Percentiles rank a stretch among this genome's conserved stretches.
These are phyloP conservation scores for Clivina fossor DNA, from an alignment of 2,888 invertebrate species.

Conservation along the genomic window DNA sequence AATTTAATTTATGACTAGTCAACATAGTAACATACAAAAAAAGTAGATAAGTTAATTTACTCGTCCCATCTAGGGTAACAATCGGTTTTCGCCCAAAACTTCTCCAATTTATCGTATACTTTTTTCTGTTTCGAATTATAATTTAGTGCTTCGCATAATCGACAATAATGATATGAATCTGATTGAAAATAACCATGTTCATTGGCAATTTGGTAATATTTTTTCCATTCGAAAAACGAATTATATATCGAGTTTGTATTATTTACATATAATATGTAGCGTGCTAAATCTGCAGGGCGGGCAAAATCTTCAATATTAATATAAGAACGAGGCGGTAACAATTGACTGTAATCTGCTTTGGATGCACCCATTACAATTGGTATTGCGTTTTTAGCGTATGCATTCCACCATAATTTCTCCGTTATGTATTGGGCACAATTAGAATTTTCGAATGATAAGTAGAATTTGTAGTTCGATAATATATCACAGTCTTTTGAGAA, in stretches of 20 bases:
- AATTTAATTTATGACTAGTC: background rate
- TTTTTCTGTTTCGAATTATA: conserved; percentile 56
- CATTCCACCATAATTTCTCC: conserved; percentile 70
- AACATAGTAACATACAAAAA: background rate
- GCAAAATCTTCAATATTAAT: conserved; percentile 62
- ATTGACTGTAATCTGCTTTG: conserved; percentile 50
- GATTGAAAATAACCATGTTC: conserved; percentile 70
- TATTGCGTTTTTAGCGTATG: conserved; percentile 62
- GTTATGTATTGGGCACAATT: conserved; percentile 70
- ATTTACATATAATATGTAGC: conserved; percentile 57
- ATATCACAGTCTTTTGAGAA: conserved; percentile 61
- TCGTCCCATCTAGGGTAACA: conserved; percentile 47
- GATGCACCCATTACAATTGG: conserved; percentile 68
- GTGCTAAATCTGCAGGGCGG: conserved; percentile 56
- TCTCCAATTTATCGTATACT: conserved; percentile 51
- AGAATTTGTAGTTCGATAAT: conserved; percentile 65
- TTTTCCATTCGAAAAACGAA: conserved; percentile 63
- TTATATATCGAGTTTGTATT: conserved; percentile 50
- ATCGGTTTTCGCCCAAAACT: conserved; percentile 51
- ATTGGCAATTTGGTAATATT: conserved; percentile 59
- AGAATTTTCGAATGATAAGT: conserved; percentile 70
- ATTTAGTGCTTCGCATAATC: conserved; percentile 68
- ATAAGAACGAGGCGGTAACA: conserved; percentile 66
- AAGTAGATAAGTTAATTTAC: background rate
- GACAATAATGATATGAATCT: conserved; percentile 62